Conservation (phyloP, 2,113 vertebrate genomes). For the Alouatta palliata region DNA sequence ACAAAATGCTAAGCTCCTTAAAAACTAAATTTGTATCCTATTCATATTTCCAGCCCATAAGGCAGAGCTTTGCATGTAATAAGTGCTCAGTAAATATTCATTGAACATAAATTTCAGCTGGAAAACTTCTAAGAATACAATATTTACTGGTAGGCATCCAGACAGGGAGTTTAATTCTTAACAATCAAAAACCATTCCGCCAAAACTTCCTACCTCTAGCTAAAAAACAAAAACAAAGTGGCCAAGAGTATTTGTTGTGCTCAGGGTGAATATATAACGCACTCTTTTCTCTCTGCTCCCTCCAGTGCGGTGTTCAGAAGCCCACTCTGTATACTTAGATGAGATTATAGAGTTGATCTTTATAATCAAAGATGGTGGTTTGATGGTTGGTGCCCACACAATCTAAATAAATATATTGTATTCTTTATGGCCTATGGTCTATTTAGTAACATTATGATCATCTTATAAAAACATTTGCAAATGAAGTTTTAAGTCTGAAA, state of each 20-base stretch:
- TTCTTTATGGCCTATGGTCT: neutral
- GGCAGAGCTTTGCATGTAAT: neutral
- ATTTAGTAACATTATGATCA: neutral
- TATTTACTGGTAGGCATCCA: neutral
- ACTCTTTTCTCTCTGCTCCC: neutral
- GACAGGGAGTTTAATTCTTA: neutral
- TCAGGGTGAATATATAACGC: neutral
- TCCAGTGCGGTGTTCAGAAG: neutral
- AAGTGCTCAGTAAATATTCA: neutral
- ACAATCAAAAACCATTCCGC: neutral
- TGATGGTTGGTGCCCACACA: neutral
- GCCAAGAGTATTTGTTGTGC: neutral
- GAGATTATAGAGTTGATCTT: neutral
- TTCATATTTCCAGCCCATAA: neutral
- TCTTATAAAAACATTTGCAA: neutral
- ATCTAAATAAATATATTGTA: neutral
- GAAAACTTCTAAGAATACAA: neutral
- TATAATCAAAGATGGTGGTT: neutral
- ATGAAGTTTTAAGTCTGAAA: slow-evolving; percentile 17
- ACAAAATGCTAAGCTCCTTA: neutral
- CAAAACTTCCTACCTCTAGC: neutral
- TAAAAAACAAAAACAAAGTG: neutral
- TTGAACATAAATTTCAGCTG: neutral
- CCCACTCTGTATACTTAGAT: neutral
- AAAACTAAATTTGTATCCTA: neutral